These are phyloP conservation scores for Stomorhina lunata DNA, from an alignment of 2,888 invertebrate species.

Conservation along the genomic window DNA sequence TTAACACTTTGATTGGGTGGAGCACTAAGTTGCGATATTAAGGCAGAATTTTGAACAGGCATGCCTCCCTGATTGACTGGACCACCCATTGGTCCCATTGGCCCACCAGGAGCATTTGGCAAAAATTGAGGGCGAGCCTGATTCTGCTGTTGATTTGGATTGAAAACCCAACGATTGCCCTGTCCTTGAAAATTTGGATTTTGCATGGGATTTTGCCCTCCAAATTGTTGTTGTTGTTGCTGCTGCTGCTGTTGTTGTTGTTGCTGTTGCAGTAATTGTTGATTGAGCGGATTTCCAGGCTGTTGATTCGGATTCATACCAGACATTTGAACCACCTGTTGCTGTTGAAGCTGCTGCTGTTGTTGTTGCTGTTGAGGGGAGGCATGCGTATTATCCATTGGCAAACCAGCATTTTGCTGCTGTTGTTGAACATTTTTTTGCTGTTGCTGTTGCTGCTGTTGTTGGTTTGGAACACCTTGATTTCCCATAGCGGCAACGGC, in stretches of 20 bases:
- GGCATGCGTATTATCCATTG: slow-evolving; percentile 71
- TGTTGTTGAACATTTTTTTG: slow-evolving; percentile 61
- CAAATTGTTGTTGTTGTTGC: slow-evolving; percentile 72
- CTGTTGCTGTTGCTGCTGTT: slow-evolving; percentile 68
- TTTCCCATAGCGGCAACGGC: slow-evolving; percentile 67
- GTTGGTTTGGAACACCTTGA: slow-evolving; percentile 65
- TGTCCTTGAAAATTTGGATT: slow-evolving; percentile 74
- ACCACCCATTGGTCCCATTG: slow-evolving; percentile 59
- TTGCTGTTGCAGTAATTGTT: slow-evolving; percentile 68
- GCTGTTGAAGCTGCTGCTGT: slow-evolving; percentile 69
- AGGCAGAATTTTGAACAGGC: slow-evolving; percentile 81
- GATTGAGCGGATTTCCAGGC: slow-evolving; percentile 50
- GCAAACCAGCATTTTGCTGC: slow-evolving; percentile 72
- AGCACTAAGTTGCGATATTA: slow-evolving; percentile 84
- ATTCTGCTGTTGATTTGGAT: slow-evolving; percentile 65
- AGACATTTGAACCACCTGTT: slow-evolving; percentile 60
- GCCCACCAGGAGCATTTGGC: slow-evolving; percentile 63
- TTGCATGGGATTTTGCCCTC: slow-evolving; percentile 71
- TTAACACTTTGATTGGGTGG: slow-evolving; percentile 80
- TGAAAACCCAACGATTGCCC: slow-evolving; percentile 75
- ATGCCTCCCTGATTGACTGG: slow-evolving; percentile 69
- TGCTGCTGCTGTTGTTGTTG: slow-evolving; percentile 71
- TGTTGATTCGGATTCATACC: slow-evolving; percentile 66
- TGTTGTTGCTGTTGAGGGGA: slow-evolving; percentile 70
- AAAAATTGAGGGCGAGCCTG: slow-evolving; percentile 68